Conservation (phyloP, 2,888 invertebrate genomes). For the Clepsis dumicolana region DNA sequence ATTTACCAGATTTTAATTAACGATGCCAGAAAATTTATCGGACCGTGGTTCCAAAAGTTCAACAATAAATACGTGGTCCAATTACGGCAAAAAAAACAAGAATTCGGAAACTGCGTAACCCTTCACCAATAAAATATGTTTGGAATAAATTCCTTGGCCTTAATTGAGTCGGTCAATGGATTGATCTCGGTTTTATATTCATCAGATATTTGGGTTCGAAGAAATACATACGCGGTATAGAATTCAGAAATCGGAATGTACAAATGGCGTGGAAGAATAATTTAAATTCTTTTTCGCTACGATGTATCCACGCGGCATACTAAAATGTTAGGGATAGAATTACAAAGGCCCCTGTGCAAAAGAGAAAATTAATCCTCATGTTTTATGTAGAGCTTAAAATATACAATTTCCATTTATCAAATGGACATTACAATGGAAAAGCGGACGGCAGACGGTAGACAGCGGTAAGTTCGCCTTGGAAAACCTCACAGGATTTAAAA, state of each 20-base stretch:
- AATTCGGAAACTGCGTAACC: conserved; percentile 20
- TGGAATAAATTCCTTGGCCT: conserved; percentile 30
- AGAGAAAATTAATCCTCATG: conserved; percentile 8
- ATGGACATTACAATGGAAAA: conserved; percentile 14
- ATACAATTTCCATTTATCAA: conserved; percentile 15
- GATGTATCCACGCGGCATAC: conserved; percentile 18
- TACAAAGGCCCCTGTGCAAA: neutral
- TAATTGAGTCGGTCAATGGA: conserved; percentile 40
- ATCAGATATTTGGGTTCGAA: conserved; percentile 21
- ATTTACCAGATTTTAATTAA: neutral
- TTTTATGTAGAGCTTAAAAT: conserved; percentile 15
- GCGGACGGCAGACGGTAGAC: neutral
- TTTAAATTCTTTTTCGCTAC: conserved; percentile 23
- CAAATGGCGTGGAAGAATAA: conserved; percentile 25
- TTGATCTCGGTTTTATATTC: conserved; percentile 33
- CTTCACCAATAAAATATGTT: conserved; percentile 36
- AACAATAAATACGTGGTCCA: conserved; percentile 7
- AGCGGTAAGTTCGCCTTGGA: neutral
- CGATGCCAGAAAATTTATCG: neutral
- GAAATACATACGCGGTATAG: conserved; percentile 8
- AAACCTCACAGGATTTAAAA: neutral
- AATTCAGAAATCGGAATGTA: conserved; percentile 18
- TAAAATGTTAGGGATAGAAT: conserved; percentile 20
- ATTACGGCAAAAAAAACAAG: conserved; percentile 17
- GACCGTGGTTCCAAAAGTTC: neutral